Conservation (phyloP, 2,888 invertebrate genomes). For the Drosophila phalerata region DNA sequence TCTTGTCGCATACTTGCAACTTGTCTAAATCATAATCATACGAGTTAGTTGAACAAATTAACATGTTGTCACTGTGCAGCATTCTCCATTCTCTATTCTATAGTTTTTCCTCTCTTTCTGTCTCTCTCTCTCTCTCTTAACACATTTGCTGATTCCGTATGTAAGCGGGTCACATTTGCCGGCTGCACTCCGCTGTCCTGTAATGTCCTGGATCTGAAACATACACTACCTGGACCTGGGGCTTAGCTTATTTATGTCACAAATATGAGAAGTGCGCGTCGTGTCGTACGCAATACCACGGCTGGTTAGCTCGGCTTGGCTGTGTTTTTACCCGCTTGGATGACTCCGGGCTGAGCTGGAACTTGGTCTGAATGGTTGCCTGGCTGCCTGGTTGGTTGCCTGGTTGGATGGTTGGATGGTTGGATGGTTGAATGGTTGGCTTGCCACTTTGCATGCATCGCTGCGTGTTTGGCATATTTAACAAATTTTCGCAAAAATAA, state of each 20-base stretch:
- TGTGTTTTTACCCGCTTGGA: conserved; percentile 49
- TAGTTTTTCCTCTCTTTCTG: neutral
- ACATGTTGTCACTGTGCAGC: conserved; percentile 51
- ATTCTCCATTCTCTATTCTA: neutral
- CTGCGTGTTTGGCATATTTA: conserved; percentile 81
- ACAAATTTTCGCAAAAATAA: conserved; percentile 81
- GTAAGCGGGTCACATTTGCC: conserved; percentile 77
- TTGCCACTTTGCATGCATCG: conserved; percentile 79
- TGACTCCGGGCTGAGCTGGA: conserved; percentile 17
- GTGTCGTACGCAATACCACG: conserved; percentile 71
- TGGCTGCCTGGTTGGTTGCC: conserved; percentile 13
- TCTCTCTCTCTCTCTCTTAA: neutral
- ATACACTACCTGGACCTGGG: conserved; percentile 15
- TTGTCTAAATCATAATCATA: conserved; percentile 6
- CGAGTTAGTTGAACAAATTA: conserved; percentile 16
- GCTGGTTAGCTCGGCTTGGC: conserved; percentile 65
- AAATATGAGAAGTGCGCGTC: conserved; percentile 74
- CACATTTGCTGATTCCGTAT: conserved; percentile 48
- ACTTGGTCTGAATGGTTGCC: neutral
- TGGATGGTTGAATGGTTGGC: conserved; percentile 28
- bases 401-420: conserved; percentile 31
- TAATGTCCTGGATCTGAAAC: conserved; percentile 1
- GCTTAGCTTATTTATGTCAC: conserved; percentile 79
- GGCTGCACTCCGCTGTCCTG: conserved; percentile 32
- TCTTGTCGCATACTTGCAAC: neutral